Conservation (phyloP, 2,888 invertebrate species). For the Sympetrum striolatum region DNA sequence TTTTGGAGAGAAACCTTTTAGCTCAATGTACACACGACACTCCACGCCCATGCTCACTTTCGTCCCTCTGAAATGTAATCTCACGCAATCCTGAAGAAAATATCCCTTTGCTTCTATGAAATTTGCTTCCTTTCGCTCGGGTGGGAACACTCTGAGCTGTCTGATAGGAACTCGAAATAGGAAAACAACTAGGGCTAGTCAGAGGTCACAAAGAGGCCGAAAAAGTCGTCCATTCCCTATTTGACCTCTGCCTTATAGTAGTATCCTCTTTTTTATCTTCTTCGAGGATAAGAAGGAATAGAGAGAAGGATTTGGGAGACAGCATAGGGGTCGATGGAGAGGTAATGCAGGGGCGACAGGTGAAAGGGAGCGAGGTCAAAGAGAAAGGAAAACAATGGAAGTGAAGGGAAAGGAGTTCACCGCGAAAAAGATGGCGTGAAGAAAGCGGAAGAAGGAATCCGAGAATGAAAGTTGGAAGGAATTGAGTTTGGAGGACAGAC, state of each 20-base stretch:
- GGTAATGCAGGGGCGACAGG: background rate
- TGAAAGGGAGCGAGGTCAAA: background rate
- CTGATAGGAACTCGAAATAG: background rate
- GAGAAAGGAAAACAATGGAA: background rate
- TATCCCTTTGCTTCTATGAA: too few relatives aligned
- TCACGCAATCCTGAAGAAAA: too few relatives aligned
- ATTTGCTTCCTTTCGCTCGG: too few relatives aligned
- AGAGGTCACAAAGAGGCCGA: background rate
- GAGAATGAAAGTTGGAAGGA: background rate
- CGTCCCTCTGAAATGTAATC: too few relatives aligned
- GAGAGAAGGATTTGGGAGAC: background rate
- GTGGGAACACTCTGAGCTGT: background rate
- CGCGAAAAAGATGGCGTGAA: background rate
- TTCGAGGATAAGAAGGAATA: background rate
- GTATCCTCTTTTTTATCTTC: background rate
- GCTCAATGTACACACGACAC: too few relatives aligned
- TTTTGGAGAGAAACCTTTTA: too few relatives aligned
- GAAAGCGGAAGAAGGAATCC: background rate
- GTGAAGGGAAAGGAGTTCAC: background rate
- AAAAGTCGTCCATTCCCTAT: background rate
- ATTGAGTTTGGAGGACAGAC: background rate
- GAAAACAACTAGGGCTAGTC: background rate
- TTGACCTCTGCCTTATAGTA: background rate
- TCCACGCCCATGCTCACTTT: too few relatives aligned
- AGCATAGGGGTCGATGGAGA: constrained; percentile 7